A percentile compares a stretch with the other conserved stretches of the same genome.
Evolutionary conservation across 2,888 invertebrate genomes (phyloP).

Genomic region (Acanthococcus lagerstroemiae): DNA sequence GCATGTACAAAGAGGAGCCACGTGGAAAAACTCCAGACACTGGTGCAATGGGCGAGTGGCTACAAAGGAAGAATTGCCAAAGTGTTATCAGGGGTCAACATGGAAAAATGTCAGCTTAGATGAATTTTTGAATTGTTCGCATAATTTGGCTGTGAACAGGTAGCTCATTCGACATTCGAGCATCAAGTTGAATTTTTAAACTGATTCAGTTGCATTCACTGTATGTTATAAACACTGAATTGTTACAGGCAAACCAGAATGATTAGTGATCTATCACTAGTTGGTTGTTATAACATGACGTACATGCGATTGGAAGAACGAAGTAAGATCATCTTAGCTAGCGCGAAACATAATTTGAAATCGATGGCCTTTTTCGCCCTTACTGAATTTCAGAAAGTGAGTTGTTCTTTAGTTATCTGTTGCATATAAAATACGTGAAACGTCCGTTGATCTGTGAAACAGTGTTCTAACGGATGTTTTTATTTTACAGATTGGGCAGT

Average conservation of each 20-base stretch:
- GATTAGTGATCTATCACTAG: constrained; percentile 88
- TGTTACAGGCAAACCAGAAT: constrained; percentile 78
- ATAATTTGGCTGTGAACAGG: constrained; percentile 86
- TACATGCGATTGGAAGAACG: constrained; percentile 58
- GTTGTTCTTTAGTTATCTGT: no score
- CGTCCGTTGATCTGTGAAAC: no score
- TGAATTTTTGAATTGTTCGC: constrained; percentile 81
- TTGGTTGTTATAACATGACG: constrained; percentile 88
- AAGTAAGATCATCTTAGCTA: constrained; percentile 78
- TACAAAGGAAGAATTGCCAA: constrained; percentile 69
- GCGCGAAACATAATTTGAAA: constrained; percentile 88
- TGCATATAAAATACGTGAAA: no score
- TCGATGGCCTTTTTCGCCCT: constrained; percentile 96
- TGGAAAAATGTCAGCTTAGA: constrained; percentile 84
- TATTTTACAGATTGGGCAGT: constrained; percentile 63
- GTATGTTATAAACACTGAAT: constrained; percentile 16
- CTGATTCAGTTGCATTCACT: background rate
- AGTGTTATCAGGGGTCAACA: constrained; percentile 64
- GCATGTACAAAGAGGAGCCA: constrained; percentile 92
- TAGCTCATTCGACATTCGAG: constrained; percentile 31
- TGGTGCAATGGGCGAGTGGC: constrained; percentile 61
- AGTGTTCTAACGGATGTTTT: background rate
- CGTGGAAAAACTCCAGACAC: constrained; percentile 73
- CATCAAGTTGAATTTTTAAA: background rate
- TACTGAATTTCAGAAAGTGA: constrained; percentile 85